A percentile compares a stretch with the other conserved stretches of the same genome.
These are phyloP conservation scores for Temnothorax longispinosus DNA, from an alignment of 1,140 invertebrate species.

Conservation along the genomic window DNA sequence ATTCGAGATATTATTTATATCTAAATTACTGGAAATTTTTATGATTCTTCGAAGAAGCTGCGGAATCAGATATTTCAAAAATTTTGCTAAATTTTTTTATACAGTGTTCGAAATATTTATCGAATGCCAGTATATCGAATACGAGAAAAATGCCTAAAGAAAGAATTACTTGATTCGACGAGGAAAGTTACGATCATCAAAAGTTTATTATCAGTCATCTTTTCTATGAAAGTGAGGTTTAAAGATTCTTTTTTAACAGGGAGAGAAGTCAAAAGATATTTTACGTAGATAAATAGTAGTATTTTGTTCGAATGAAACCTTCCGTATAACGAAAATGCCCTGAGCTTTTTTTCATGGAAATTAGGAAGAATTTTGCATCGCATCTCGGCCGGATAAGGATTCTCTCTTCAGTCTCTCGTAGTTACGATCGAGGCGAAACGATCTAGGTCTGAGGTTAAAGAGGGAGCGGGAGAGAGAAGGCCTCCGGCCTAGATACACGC, in stretches of 20 bases:
- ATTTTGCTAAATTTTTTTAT: not conserved
- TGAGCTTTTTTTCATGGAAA: not conserved
- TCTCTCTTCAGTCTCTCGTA: not conserved
- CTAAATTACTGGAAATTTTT: not conserved
- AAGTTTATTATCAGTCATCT: not conserved
- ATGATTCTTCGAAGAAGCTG: not conserved
- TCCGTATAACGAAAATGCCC: no score
- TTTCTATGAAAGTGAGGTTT: not conserved
- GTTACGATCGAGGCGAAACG: not conserved
- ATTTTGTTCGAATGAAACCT: no score
- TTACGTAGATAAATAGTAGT: no score
- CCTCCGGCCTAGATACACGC: constrained; percentile 37
- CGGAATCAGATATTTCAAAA: not conserved
- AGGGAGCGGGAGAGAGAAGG: not conserved
- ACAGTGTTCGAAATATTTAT: not conserved
- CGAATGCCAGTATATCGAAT: not conserved
- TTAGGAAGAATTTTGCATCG: not conserved
- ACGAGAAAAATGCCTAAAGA: not conserved
- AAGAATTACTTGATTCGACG: not conserved
- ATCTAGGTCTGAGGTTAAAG: constrained; percentile 11
- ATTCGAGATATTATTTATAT: not conserved
- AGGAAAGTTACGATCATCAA: not conserved
- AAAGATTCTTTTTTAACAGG: no score
- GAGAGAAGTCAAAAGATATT: not conserved
- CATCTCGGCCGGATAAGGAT: not conserved